These are phyloP conservation scores for Stegodyphus mimosarum DNA, from an alignment of 1,140 invertebrate genomes.

Conservation along the genomic window DNA sequence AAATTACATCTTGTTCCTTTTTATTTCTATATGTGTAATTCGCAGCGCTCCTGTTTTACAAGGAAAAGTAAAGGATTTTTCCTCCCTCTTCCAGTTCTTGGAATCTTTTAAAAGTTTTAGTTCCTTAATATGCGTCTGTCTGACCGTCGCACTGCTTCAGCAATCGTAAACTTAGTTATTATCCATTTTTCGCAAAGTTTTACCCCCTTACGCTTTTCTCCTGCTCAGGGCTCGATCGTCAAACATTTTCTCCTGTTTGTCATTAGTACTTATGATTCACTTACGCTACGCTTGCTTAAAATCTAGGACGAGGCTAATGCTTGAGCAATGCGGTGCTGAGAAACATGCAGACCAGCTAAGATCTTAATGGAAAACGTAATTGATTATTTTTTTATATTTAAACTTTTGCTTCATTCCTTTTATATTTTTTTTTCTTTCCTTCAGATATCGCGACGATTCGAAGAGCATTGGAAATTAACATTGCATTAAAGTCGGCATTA, in stretches of 20 bases:
- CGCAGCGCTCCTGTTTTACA: neutral
- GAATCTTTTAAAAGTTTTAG: slow-evolving; percentile 60
- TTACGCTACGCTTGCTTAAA: slow-evolving; percentile 56
- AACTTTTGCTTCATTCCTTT: slow-evolving; percentile 14
- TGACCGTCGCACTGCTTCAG: neutral
- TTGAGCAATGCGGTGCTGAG: slow-evolving; percentile 35
- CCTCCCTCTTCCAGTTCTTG: neutral
- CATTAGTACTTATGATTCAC: slow-evolving; percentile 61
- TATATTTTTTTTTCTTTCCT: slow-evolving; percentile 8
- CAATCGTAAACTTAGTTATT: slow-evolving; percentile 61
- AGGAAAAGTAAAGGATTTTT: slow-evolving; percentile 1
- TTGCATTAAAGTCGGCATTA: slow-evolving; percentile 57
- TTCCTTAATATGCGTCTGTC: slow-evolving; percentile 39
- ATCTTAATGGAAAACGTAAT: slow-evolving; percentile 60
- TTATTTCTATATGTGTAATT: slow-evolving; percentile 33
- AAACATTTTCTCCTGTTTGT: slow-evolving; percentile 54
- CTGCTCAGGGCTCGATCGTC: slow-evolving; percentile 31
- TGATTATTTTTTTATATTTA: slow-evolving; percentile 44
- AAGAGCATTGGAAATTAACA: slow-evolving; percentile 50
- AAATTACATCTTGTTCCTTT: slow-evolving; percentile 49
- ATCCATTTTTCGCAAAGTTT: slow-evolving; percentile 54
- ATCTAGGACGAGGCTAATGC: slow-evolving; percentile 54
- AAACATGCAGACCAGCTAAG: slow-evolving; percentile 11
- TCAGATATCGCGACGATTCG: slow-evolving; percentile 17
- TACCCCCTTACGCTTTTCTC: neutral